phyloP scores from a whole-genome alignment of 2,797 vertebrate genomes.

The Enteromius trimaculatus region DNA sequence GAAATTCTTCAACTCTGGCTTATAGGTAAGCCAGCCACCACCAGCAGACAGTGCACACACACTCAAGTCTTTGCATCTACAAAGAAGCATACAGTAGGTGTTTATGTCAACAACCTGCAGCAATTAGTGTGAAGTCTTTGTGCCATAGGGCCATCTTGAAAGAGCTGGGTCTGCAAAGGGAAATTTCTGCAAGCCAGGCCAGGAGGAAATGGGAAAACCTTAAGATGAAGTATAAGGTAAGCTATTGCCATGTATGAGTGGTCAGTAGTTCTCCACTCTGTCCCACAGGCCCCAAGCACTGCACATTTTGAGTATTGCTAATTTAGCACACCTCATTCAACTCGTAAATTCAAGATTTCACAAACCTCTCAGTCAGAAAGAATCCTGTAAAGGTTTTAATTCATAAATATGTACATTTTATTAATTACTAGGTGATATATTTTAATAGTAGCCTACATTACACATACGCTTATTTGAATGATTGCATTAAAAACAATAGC shows the following conservation, averaged over 20 bases:
- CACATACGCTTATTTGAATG: background rate
- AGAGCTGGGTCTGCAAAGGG: conserved; percentile 74
- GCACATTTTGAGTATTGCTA: background rate
- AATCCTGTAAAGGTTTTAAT: background rate
- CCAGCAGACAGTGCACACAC: background rate
- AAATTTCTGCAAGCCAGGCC: conserved; percentile 74
- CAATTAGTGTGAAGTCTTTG: background rate
- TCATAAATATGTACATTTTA: background rate
- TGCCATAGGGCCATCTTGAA: conserved; percentile 72
- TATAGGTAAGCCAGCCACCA: conserved; percentile 70
- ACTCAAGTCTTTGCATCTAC: background rate
- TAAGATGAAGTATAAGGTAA: conserved; percentile 77
- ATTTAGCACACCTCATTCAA: too few relatives aligned
- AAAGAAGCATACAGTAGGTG: background rate
- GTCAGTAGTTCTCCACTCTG: background rate
- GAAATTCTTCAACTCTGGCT: conserved; percentile 71
- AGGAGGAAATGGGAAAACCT: conserved; percentile 80
- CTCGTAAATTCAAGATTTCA: background rate
- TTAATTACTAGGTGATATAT: background rate
- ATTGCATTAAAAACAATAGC: background rate
- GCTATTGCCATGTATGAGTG: background rate
- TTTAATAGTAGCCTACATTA: background rate
- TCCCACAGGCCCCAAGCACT: background rate
- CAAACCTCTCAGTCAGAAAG: background rate
- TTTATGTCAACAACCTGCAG: background rate